Conservation (phyloP, 2,888 invertebrate genomes). For the Tenthredo distinguenda region DNA sequence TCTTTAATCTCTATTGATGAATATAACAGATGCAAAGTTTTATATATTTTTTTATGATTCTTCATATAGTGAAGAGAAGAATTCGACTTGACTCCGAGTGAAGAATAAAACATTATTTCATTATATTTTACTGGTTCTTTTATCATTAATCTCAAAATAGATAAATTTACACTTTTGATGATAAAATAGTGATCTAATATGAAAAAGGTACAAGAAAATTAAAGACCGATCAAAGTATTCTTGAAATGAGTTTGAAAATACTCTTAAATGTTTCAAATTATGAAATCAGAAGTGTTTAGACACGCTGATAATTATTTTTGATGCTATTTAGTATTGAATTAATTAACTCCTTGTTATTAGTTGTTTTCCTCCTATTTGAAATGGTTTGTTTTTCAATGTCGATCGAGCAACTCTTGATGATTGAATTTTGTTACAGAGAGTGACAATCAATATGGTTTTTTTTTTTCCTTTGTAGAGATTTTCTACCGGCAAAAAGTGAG, state of each 20-base stretch:
- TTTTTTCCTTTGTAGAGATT: constrained; percentile 5
- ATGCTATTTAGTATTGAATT: not conserved
- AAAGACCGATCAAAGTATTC: too few species aligned
- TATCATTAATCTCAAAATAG: too few species aligned
- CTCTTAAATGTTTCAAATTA: too few species aligned
- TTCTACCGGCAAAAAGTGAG: not conserved
- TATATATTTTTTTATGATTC: too few species aligned
- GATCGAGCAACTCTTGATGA: not conserved
- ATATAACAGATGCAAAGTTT: not conserved
- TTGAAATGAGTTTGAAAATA: too few species aligned
- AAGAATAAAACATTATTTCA: not conserved
- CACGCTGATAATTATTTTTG: too few species aligned
- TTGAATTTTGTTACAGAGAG: not conserved
- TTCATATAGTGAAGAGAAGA: too few species aligned
- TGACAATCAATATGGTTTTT: not conserved
- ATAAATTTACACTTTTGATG: too few species aligned
- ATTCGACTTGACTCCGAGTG: not conserved
- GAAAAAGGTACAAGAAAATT: too few species aligned
- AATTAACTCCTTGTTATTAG: not conserved
- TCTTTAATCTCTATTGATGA: not conserved
- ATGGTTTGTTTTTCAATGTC: not conserved
- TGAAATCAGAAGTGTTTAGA: too few species aligned
- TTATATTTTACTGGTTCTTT: not conserved
- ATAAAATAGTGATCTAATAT: too few species aligned
- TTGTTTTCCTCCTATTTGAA: not conserved